Evolutionary conservation across 2,797 vertebrate species (phyloP), one percentile per base, ranked within the genome.

Genomic region (Phoxinus dragarum): DNA sequence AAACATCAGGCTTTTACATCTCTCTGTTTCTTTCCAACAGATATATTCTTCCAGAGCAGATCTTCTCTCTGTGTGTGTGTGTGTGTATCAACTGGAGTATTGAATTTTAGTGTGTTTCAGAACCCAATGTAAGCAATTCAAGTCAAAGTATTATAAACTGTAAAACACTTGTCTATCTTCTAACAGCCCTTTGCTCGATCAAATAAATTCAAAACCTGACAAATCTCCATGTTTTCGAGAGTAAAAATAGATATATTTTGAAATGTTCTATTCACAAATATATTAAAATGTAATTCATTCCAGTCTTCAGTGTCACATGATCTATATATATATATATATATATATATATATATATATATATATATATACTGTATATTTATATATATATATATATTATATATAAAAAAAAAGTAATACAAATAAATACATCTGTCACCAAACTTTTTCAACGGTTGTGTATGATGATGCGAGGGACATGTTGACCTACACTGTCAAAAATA

Each of bases 1-100:
- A 82, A 86, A 78, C 49, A 44, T 82, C 49, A 66, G 59, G 34
- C 78, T 44, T 83, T 47, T 52, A 40, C 71, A 81, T 82, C 34
- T 82, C 67, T 81, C 59, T 11, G 14, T 49, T 54, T 81, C 27
- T 49, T 49, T 86, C 61, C 36, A 52, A 34, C 36, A n/a, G 54
- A 8, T 47, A 19, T 44, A 10, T 56, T 1, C 44, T 86, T 66
- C 19, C 47, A 31, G 27, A 31, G 40, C 56, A 23, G 3, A 40
- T 80, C 7, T 67, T 72, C 19, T 59, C 6, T 84, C 2, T 23
- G 0, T 40, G 17, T 23, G 1, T 42, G 4, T 44, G n/a, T 68
- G 14, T 31, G 21, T 5, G 49, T 54, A 3, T 36, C 34, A 68
- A 38, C 66, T 68, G 34, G 16, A 68, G 17, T 38, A 8, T 36